Conservation (phyloP, 2,113 vertebrate genomes). For the Dromaius novaehollandiae region DNA sequence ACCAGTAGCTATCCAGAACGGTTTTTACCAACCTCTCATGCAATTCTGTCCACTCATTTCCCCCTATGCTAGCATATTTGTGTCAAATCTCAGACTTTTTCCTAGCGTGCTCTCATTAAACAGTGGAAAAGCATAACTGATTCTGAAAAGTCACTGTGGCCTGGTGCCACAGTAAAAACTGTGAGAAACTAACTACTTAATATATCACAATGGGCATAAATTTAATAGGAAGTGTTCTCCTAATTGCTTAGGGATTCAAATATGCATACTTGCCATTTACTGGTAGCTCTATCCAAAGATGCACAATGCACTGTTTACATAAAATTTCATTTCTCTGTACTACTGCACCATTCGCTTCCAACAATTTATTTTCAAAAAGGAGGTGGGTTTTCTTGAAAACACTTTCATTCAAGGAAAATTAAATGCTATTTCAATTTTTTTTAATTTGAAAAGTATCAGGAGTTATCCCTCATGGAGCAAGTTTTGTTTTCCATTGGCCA, state of each 20-base stretch:
- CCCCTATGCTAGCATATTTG: not conserved
- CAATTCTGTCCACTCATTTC: not conserved
- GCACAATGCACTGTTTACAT: not conserved
- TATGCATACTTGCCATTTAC: not conserved
- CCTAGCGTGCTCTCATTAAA: not conserved
- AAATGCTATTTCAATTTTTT: not conserved
- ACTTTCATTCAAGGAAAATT: not conserved
- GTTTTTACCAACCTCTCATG: not conserved
- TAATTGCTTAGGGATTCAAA: not conserved
- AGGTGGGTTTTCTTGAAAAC: not conserved
- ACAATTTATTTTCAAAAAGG: not conserved
- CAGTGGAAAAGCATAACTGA: not conserved
- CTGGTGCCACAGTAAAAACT: not conserved
- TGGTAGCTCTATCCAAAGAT: not conserved
- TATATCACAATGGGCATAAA: not conserved
- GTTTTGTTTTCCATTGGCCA: not conserved
- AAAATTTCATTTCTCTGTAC: not conserved
- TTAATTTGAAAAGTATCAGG: not conserved
- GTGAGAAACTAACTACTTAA: not conserved
- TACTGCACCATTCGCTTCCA: not conserved
- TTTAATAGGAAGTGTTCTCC: not conserved
- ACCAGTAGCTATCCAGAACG: not conserved
- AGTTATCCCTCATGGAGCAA: not conserved
- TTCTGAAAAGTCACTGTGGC: not conserved
- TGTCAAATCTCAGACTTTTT: not conserved